Evolutionary conservation across 2,797 vertebrate genomes (phyloP).

Genomic region (Antrozous pallidus): DNA sequence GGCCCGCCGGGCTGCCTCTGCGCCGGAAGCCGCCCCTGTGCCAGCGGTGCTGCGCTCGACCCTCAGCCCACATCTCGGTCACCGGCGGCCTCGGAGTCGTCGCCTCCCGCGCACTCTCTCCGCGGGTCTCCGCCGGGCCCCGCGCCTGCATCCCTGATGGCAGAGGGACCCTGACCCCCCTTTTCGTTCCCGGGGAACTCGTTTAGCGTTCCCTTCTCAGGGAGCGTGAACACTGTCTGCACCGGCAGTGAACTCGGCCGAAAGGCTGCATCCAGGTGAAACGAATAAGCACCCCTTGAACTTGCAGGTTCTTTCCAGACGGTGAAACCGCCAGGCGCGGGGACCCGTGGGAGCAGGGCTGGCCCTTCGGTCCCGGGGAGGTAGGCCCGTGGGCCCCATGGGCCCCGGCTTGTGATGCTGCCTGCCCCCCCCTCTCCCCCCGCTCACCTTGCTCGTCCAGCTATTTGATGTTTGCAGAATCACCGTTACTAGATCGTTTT

Average conservation of each 20-base stretch:
- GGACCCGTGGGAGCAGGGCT: background rate
- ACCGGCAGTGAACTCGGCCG: background rate
- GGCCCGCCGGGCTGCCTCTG: background rate
- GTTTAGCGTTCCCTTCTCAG: too few relatives aligned
- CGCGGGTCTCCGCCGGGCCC: too few relatives aligned
- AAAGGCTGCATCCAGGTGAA: background rate
- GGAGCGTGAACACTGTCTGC: too few relatives aligned
- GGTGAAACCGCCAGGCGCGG: background rate
- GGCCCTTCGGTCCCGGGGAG: background rate
- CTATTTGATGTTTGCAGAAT: background rate
- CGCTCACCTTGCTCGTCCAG: too few relatives aligned
- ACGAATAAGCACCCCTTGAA: background rate
- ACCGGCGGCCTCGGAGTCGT: too few relatives aligned
- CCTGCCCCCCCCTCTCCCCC: too few relatives aligned
- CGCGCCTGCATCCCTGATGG: too few relatives aligned
- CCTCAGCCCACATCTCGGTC: background rate
- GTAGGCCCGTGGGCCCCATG: too few relatives aligned
- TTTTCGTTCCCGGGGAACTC: background rate
- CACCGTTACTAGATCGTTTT: background rate
- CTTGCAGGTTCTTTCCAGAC: background rate
- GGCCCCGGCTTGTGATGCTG: background rate
- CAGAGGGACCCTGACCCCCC: too few relatives aligned
- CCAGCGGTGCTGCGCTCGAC: too few relatives aligned
- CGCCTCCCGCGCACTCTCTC: background rate
- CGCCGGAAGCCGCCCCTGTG: background rate